Base-by-base conservation (phyloP, 2,797 vertebrate genomes). In the Distichodus sexfasciatus region DNA sequence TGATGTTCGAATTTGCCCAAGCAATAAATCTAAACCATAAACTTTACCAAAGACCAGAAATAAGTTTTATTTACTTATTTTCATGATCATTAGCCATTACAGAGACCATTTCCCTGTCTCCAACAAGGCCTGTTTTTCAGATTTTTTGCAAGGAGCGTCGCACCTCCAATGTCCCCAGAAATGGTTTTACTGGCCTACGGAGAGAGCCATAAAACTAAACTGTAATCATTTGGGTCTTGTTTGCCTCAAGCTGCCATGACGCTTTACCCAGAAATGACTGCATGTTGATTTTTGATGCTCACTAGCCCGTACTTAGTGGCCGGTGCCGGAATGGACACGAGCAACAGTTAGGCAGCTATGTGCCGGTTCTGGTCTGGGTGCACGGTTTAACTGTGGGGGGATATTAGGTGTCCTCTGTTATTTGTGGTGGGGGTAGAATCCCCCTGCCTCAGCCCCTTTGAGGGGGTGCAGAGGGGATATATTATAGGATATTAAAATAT, bases 401-500 rank as follows among this genome's bases (percentile, higher is more conserved):
- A 76, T 87, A 88, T 89, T 88, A 84, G 83, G 86, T 90, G 87
- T 91, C 86, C 81, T 84, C 78, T 78, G 79, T 90, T 87, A 87
- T 91, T 88, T 90, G 89, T 46, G 83, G 85, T 85, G 80, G 75
- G 84, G 85, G 84, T 80, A 83, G 77, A 77, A 80, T 80, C 81
- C 78, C 76, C 75, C 79, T 80, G 64, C 74, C 81, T 82, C 78
- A 85, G 86, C 84, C 77, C 83, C 69, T 48, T 74, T 73, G 69
- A 70, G 63, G 51, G 78, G 53, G 60, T 62, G 64, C 36, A 58
- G 50, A 69, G 76, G 76, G 78, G 69, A 76, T 88, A 85, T 90
- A 91, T 91, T 89, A 90, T 89, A 85, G 88, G 85, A 90, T 91
- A 90, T 91, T 90, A 91, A 90, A 88, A 79, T 66, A 85, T 91